Evolutionary conservation across 2,797 vertebrate species (phyloP).

Genomic region (Diplodus sargus): DNA sequence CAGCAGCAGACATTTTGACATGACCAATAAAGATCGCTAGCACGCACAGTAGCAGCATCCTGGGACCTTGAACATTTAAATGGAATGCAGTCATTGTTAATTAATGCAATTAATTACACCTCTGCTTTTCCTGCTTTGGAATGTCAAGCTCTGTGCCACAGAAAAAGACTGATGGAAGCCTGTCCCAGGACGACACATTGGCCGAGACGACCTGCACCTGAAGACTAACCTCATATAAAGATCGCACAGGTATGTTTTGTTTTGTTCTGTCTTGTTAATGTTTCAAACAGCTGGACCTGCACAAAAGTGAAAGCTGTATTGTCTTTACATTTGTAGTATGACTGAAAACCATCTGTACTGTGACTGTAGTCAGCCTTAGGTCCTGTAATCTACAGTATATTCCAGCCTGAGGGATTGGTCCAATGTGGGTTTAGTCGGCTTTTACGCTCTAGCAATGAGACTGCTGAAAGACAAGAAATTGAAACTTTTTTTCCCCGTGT

Average conservation of each 20-base stretch:
- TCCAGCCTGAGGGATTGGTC: constrained; percentile 10
- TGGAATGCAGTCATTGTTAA: no score
- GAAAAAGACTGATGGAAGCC: not conserved
- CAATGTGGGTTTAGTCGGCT: constrained; percentile 11
- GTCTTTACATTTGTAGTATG: not conserved
- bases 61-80: no score
- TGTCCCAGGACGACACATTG: not conserved
- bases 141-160: not conserved
- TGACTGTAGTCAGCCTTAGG: not conserved
- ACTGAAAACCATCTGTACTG: not conserved
- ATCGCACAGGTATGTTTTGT: not conserved
- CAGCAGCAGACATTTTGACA: no score
- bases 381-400: constrained; percentile 5
- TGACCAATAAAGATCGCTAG: no score
- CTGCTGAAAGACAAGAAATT: constrained; percentile 28
- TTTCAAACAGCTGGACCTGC: not conserved
- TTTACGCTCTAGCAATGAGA: constrained; percentile 10
- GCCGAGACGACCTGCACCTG: not conserved
- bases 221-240: no score
- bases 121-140: not conserved
- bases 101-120: no score
- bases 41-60: no score
- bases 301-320: not conserved
- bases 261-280: not conserved
- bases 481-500: constrained; percentile 28